Evolutionary conservation across 2,113 vertebrate species (phyloP), one percentile per base, ranked within the genome.

Genomic region (Oryzias javanicus): DNA sequence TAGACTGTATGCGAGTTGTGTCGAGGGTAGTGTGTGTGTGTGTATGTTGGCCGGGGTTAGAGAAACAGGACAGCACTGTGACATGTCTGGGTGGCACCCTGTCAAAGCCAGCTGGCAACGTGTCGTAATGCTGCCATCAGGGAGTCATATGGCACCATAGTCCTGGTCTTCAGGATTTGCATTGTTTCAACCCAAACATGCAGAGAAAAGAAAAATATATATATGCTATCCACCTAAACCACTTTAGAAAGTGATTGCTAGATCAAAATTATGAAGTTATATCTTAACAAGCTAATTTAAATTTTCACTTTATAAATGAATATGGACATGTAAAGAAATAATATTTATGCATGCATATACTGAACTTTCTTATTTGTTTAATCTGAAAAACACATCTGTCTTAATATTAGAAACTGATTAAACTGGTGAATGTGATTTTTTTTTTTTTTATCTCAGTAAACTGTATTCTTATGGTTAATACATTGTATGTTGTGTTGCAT

Each of bases 71-170:
- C 84, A 87, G 85, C 67, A 76, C 74, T 57, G 84, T 90, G 88
- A 89, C 86, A 85, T 86, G 71, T 84, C 80, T 86, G 76, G 78
- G 81, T 84, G 80, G 76, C 82, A 80, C 81, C 80, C 76, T 86
- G 85, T 89, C 89, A 88, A 76, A 84, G 64, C 72, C 87, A 87
- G 85, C 83, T 87, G 87, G 83, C 85, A 76, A 79, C 52, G 64
- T 81, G 80, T 80, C 63, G 79, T 85, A 81, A 87, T 62, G 35
- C 72, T 67, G 73, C 63, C 80, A 76, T 84, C 61, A 74, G 83
- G 84, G 86, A 88, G 76, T 79, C 76, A 61, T 59, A 79, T 46
- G 41, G 53, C 66, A 78, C 69, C 76, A 64, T 17, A 27, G 47
- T 69, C 66, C 62, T 65, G 49, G 56, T 64, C 78, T 70, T 76